phyloP scores from a whole-genome alignment of 2,888 invertebrate species.

The Lysandra coridon region DNA sequence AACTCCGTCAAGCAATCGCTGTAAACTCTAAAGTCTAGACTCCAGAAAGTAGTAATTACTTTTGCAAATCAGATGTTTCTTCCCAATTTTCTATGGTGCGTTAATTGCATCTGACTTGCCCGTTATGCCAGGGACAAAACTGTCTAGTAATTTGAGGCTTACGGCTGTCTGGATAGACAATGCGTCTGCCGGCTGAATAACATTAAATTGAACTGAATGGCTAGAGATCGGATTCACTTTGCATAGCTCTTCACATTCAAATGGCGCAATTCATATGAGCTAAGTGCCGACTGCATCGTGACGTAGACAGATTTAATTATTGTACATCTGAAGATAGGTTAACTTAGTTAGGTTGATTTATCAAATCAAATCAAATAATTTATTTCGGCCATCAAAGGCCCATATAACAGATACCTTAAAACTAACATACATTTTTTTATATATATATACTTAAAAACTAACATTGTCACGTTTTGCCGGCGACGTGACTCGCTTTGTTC shows the following conservation, averaged over 20 bases:
- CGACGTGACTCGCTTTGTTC: too few relatives aligned
- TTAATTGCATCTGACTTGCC: neutral
- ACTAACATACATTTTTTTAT: too few relatives aligned
- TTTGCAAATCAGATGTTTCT: neutral
- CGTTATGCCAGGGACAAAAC: neutral
- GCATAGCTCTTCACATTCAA: constrained; percentile 78
- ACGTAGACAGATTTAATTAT: constrained; percentile 18
- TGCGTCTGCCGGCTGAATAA: constrained; percentile 45
- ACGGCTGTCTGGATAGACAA: constrained; percentile 25
- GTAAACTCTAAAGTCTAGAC: too few relatives aligned
- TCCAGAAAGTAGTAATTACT: neutral
- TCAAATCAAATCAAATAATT: too few relatives aligned
- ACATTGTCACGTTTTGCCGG: too few relatives aligned
- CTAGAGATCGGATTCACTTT: constrained; percentile 68
- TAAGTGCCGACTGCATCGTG: constrained; percentile 43
- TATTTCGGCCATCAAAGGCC: too few relatives aligned
- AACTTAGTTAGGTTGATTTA: too few relatives aligned
- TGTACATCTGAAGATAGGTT: too few relatives aligned
- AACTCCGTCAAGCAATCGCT: too few relatives aligned
- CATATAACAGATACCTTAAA: too few relatives aligned
- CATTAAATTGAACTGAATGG: constrained; percentile 56
- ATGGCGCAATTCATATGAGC: constrained; percentile 74
- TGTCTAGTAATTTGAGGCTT: neutral
- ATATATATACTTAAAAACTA: too few relatives aligned
- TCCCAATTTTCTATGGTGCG: neutral